A percentile compares a stretch with the other conserved stretches of the same genome.
These are phyloP conservation scores for Channa argus DNA, from an alignment of 2,113 vertebrate genomes.

Conservation along the genomic window DNA sequence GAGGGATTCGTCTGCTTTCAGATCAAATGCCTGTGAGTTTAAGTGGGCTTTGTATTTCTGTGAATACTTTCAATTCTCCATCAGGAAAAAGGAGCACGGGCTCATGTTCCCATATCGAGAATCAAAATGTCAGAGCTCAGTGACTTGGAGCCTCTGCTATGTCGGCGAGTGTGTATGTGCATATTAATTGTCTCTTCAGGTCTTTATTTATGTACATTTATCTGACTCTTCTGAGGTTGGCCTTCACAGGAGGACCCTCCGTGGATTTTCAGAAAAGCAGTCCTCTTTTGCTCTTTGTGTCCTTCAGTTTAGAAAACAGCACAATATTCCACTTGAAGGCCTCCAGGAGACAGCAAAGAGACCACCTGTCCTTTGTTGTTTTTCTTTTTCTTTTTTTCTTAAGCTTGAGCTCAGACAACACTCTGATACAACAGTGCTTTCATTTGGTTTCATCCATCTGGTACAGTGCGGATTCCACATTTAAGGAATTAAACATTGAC, in stretches of 20 bases:
- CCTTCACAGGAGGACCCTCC: conserved; percentile 5
- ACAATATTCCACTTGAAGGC: not conserved
- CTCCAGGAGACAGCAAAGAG: not conserved
- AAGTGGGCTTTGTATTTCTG: not conserved
- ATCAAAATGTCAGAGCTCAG: conserved; percentile 15
- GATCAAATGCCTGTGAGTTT: conserved; percentile 18
- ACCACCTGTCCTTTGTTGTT: not conserved
- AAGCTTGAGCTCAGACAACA: not conserved
- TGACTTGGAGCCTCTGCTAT: conserved; percentile 21
- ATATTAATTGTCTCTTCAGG: conserved; percentile 30
- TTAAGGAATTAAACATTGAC: not conserved
- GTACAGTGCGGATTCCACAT: not conserved
- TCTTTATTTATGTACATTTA: conserved; percentile 47
- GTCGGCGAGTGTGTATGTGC: conserved; percentile 50
- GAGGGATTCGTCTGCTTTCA: conserved; percentile 36
- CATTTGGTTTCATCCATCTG: not conserved
- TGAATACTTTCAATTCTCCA: conserved; percentile 1
- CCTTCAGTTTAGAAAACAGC: not conserved
- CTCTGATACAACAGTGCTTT: no score
- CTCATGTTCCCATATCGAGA: not conserved
- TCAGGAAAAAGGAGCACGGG: not conserved
- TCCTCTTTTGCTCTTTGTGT: not conserved
- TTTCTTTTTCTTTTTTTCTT: no score
- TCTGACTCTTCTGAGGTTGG: conserved; percentile 19
- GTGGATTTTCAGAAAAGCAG: not conserved